Conservation (phyloP, 2,113 vertebrate species). For the Tupaia tana region DNA sequence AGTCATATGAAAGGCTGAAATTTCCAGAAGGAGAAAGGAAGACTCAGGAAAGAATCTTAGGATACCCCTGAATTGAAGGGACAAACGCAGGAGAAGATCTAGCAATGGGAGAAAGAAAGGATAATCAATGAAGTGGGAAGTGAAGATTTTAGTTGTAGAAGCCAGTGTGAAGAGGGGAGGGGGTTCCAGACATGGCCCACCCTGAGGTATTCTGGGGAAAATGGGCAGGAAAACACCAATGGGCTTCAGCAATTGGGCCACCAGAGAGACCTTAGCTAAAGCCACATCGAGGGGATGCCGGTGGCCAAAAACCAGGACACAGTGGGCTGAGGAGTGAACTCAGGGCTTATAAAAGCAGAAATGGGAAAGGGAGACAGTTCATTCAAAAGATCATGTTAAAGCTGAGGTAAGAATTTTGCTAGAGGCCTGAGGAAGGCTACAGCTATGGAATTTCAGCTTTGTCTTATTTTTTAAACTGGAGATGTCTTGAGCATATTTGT, state of each 20-base stretch:
- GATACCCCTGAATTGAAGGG: background rate
- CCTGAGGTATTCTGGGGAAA: too few species aligned
- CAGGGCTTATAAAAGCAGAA: background rate
- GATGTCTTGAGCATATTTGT: background rate
- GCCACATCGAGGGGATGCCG: background rate
- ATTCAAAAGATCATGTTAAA: background rate
- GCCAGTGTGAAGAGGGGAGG: background rate
- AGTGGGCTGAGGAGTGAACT: background rate
- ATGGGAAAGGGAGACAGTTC: background rate
- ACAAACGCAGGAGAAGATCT: background rate
- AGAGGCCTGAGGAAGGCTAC: background rate
- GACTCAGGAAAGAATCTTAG: background rate
- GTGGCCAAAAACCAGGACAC: background rate
- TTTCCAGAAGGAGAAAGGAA: background rate
- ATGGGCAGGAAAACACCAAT: accelerated
- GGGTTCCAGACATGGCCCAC: background rate
- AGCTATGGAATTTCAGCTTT: background rate
- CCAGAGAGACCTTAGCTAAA: background rate
- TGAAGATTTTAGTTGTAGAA: background rate
- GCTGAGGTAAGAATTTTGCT: background rate
- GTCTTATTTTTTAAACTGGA: background rate
- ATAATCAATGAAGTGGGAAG: background rate
- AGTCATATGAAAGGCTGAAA: background rate
- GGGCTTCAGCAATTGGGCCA: accelerated
- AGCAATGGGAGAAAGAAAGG: background rate